Evolutionary conservation across 1,140 invertebrate species (phyloP), one percentile per base, ranked within the genome.

Genomic region (Ips typographus): DNA sequence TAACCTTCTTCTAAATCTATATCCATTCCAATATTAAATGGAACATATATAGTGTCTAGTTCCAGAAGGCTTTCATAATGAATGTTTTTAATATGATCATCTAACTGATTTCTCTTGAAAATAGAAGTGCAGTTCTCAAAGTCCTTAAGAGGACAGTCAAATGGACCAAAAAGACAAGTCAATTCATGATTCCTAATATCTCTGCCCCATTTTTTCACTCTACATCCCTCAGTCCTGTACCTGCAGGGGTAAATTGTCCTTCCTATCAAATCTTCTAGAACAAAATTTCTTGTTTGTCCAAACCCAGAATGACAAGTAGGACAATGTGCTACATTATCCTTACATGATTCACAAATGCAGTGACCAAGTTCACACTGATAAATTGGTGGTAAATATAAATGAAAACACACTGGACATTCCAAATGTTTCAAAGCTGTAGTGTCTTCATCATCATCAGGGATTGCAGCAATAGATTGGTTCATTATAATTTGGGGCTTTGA

Each of bases 351-450:
- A 79, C 91, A 94, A 1, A 93, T 84, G 72, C 92, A 87, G 80
- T 94, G 91, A 2, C 92, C 91, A 73, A 86, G 87, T 71, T 90
- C 86, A 77, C 91, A 94, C 78, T 92, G 89, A 59, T 81, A 83
- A 70, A 87, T 90, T 3, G 91, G 92, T 52, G 90, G 88, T 22
- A 88, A 81, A 78, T 92, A 90, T 76, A 88, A 89, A 71, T 93
- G 90, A 77, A 91, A 83, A 76, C 92, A 94, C 37, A 72, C 44
- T 2, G 44, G 44, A 49, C 44, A 49, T 3, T 49, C 44, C 44
- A 49, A 6, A 2, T 49, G 6, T 49, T 49, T 49, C 6, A 49
- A 22, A 22, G 7, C 22, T 22, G 7, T 60, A 38, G 47, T 55
- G 7, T 55, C 37, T 22, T 55, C 43, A 36, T 58, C 1, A 49